Conservation (phyloP, 2,888 invertebrate species). For the Idaea biselata region DNA sequence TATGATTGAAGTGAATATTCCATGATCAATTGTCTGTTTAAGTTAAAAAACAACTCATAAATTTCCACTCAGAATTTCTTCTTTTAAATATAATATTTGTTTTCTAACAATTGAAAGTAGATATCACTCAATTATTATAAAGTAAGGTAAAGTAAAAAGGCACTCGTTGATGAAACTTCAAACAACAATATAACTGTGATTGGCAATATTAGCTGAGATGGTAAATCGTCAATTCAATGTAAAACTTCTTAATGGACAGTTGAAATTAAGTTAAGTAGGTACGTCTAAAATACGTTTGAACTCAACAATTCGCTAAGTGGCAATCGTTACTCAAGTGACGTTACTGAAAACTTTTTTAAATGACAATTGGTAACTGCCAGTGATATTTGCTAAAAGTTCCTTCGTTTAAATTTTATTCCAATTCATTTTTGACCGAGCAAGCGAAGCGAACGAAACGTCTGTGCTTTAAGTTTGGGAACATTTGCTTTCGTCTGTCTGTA, state of each 20-base stretch:
- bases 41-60: neutral
- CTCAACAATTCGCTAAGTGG: conserved; percentile 51
- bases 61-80: neutral
- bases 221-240: conserved; percentile 48
- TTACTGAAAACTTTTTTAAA: neutral
- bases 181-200: conserved; percentile 42
- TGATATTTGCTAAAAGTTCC: neutral
- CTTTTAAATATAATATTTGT: neutral
- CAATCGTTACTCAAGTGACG: conserved; percentile 31
- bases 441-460: too few species aligned
- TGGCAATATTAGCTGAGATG: conserved; percentile 36
- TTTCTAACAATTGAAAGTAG: neutral
- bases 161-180: conserved; percentile 21
- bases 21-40: too few species aligned
- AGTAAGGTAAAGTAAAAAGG: neutral
- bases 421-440: too few species aligned
- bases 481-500: too few species aligned
- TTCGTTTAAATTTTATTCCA: neutral
- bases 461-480: too few species aligned
- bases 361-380: neutral
- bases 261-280: conserved; percentile 58
- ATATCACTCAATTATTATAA: neutral
- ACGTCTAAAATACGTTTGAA: conserved; percentile 55
- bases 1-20: too few species aligned
- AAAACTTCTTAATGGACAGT: conserved; percentile 64